These are phyloP conservation scores for Syrmaticus mikado DNA, from an alignment of 2,113 vertebrate species.

Conservation along the genomic window DNA sequence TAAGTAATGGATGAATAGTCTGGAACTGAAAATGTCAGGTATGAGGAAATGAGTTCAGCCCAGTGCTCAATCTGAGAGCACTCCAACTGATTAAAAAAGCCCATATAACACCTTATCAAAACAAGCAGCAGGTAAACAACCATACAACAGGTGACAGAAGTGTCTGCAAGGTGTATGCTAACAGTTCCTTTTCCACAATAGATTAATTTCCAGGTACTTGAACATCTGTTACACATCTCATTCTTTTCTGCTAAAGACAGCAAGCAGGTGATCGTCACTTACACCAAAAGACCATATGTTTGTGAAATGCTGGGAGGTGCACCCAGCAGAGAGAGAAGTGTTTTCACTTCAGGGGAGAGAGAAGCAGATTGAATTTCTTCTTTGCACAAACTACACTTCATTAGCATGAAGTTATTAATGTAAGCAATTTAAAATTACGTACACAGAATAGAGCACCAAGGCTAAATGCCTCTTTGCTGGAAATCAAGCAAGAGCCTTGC, in stretches of 20 bases:
- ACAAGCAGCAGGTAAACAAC: slow-evolving; percentile 23
- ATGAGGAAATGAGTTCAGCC: neutral
- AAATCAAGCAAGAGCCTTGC: neutral
- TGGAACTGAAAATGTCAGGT: neutral
- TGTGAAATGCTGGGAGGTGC: neutral
- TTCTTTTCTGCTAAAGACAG: slow-evolving; percentile 30
- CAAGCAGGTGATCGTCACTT: slow-evolving; percentile 15
- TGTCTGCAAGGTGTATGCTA: slow-evolving; percentile 10
- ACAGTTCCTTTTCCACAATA: slow-evolving; percentile 42
- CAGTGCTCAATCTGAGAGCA: neutral
- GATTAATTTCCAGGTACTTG: slow-evolving; percentile 25
- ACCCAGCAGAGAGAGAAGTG: neutral
- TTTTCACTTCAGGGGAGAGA: neutral
- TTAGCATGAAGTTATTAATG: neutral
- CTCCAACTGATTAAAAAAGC: neutral
- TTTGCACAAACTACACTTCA: neutral
- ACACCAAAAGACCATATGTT: slow-evolving; percentile 20
- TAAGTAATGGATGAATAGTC: neutral
- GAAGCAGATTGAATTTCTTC: neutral
- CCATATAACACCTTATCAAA: slow-evolving; percentile 11
- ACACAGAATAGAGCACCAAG: neutral
- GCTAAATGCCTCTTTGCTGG: neutral
- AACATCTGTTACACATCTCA: slow-evolving; percentile 30
- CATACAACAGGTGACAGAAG: slow-evolving; percentile 46
- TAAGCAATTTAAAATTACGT: neutral